phyloP scores from a whole-genome alignment of 2,888 invertebrate genomes.

The Scotopteryx bipunctaria region DNA sequence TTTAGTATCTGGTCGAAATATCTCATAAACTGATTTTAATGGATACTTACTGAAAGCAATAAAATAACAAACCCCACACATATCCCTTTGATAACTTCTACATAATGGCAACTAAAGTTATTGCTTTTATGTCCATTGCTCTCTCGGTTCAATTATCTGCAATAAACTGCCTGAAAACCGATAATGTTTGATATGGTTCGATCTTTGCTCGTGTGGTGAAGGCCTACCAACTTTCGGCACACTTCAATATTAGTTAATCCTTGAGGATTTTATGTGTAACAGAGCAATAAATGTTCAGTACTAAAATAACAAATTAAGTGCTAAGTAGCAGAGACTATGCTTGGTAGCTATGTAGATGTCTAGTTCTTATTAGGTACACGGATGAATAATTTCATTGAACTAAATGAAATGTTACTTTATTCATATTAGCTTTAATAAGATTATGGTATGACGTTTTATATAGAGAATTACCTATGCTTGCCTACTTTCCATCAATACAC shows the following conservation, averaged over 20 bases:
- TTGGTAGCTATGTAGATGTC: too few species aligned
- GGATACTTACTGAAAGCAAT: slow-evolving; percentile 55
- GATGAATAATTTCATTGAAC: too few species aligned
- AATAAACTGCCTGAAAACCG: slow-evolving; percentile 14
- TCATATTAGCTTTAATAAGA: too few species aligned
- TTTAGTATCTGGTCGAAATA: slow-evolving; percentile 35
- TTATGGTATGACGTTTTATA: too few species aligned
- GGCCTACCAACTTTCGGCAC: background rate
- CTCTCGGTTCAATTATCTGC: slow-evolving; percentile 29
- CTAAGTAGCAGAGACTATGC: slow-evolving; percentile 12
- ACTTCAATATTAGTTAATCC: background rate
- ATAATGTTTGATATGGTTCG: slow-evolving; percentile 31
- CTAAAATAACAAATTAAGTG: slow-evolving; percentile 30
- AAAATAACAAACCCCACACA: slow-evolving; percentile 48
- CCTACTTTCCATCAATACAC: too few species aligned
- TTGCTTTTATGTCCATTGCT: slow-evolving; percentile 34
- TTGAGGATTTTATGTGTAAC: slow-evolving; percentile 9
- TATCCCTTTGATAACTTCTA: slow-evolving; percentile 35
- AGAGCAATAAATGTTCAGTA: slow-evolving; percentile 44
- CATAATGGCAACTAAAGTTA: slow-evolving; percentile 33
- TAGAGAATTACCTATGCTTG: too few species aligned
- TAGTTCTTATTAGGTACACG: too few species aligned
- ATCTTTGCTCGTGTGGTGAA: slow-evolving; percentile 10
- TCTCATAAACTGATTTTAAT: slow-evolving; percentile 60
- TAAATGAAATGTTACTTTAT: too few species aligned